These are phyloP conservation scores for Cyanoderma ruficeps DNA, from an alignment of 2,113 vertebrate genomes.

Conservation along the genomic window DNA sequence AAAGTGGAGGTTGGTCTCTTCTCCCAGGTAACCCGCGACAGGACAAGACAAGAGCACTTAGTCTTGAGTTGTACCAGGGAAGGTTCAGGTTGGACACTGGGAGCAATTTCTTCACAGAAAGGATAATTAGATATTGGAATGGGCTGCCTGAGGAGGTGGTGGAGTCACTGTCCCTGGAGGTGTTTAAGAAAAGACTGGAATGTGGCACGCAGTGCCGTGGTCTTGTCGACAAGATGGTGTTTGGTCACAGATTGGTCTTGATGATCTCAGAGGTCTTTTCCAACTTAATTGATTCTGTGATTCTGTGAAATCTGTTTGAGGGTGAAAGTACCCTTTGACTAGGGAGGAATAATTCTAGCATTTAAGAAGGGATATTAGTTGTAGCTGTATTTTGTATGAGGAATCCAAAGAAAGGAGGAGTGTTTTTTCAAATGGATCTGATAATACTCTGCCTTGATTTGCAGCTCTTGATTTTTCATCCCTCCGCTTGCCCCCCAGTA, in stretches of 20 bases:
- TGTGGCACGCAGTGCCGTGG: background rate
- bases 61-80: background rate
- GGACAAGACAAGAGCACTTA: background rate
- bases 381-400: background rate
- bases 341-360: background rate
- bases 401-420: background rate
- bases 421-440: background rate
- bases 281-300: background rate
- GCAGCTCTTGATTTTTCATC: background rate
- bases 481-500: accelerated
- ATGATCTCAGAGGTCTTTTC: background rate
- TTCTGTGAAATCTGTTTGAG: background rate
- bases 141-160: background rate
- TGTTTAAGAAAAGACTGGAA: background rate
- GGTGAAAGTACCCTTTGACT: background rate
- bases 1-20: background rate
- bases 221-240: background rate
- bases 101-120: background rate
- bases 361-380: background rate
- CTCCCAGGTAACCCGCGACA: accelerated
- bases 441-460: background rate
- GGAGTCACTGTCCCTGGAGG: background rate
- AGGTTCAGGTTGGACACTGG: background rate
- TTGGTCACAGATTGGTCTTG: background rate
- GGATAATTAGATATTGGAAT: background rate